Base-by-base conservation (phyloP, 64 coral and sea anemone species). In the Actinia equina region DNA sequence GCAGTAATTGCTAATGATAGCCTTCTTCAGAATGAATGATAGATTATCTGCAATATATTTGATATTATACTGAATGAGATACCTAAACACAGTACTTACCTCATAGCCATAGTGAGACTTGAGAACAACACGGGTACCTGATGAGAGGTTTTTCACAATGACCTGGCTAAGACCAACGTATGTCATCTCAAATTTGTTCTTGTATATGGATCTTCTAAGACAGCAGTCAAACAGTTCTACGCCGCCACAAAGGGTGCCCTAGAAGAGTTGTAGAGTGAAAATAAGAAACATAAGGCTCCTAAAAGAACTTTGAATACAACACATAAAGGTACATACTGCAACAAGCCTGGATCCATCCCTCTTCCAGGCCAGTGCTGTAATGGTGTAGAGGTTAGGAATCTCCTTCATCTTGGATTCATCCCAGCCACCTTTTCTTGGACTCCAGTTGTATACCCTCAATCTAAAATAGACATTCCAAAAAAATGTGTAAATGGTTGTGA, bases 151-250 rank as follows among this genome's bases (percentile, higher is more conserved):
- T 57, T 99, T 99, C 17, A 99, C 93, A 90, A 99, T 99, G 82
- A 99, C 97, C 91, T 99, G 97, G 59, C 97, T 99, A 12, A 99
- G 93, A 4, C 97, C 97, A 86, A 99, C 97, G 77, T 99, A 99
- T 2, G 97, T 99, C 90, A 99, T 99, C 51, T 99, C 97, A 93
- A 99, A 99, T 88, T 99, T 99, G 83, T 99, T 99, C 77, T 99
- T 99, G 88, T 99, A 99, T 5, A 99, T 85, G 2, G 97, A 99
- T 91, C 97, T 79, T 89, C 97, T 95, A 0, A 99, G 82, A 54
- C 97, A 99, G 91, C 97, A 99, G 60, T 99, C 97, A 95, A 99
- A 99, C 45, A 99, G 93, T 17, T 99, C 97, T 19, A 99, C 97
- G 45, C 90, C 97, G 84, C 97, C 97, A 91, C 97, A 99, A 10